Evolutionary conservation across 64 coral and sea anemone genomes (phyloP).

Genomic region (Dendrophyllia cribrosa): DNA sequence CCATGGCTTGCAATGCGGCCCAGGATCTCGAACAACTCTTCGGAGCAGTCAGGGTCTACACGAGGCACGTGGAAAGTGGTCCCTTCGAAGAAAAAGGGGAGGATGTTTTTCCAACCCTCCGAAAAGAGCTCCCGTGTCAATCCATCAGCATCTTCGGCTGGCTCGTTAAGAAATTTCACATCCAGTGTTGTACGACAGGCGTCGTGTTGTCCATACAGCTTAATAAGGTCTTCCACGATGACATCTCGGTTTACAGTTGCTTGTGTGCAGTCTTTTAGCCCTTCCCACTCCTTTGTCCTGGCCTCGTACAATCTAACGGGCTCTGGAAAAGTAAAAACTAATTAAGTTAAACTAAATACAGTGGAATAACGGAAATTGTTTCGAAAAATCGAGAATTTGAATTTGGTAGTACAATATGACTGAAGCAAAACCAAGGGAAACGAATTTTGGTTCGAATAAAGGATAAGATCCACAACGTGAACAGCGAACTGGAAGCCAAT

Average conservation of each 20-base stretch:
- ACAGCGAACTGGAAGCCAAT: too few relatives aligned
- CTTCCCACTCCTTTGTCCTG: slow-evolving; percentile 24
- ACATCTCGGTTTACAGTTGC: slow-evolving; percentile 18
- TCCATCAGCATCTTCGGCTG: slow-evolving; percentile 53
- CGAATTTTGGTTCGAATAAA: too few relatives aligned
- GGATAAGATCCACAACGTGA: too few relatives aligned
- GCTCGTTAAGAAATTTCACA: slow-evolving; percentile 27
- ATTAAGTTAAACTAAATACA: too few relatives aligned
- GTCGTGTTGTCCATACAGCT: slow-evolving; percentile 10
- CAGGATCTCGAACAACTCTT: slow-evolving; percentile 56
- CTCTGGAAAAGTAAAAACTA: neutral
- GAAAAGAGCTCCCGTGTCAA: slow-evolving; percentile 40
- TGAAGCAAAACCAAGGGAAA: too few relatives aligned
- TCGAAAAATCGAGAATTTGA: too few relatives aligned
- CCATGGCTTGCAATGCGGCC: slow-evolving; percentile 57
- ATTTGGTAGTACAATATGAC: too few relatives aligned
- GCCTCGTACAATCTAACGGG: neutral
- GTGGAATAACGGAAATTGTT: too few relatives aligned
- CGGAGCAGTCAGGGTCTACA: slow-evolving; percentile 50
- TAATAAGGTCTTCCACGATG: slow-evolving; percentile 8
- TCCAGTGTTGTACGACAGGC: slow-evolving; percentile 27
- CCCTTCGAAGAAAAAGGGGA: slow-evolving; percentile 59
- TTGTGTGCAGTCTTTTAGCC: neutral
- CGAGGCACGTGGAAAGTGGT: slow-evolving; percentile 35
- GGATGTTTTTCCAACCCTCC: slow-evolving; percentile 41